Percentiles rank a stretch among this genome's conserved stretches.
These are phyloP conservation scores for Microtus agrestis DNA, from an alignment of 2,797 vertebrate species.

Conservation along the genomic window DNA sequence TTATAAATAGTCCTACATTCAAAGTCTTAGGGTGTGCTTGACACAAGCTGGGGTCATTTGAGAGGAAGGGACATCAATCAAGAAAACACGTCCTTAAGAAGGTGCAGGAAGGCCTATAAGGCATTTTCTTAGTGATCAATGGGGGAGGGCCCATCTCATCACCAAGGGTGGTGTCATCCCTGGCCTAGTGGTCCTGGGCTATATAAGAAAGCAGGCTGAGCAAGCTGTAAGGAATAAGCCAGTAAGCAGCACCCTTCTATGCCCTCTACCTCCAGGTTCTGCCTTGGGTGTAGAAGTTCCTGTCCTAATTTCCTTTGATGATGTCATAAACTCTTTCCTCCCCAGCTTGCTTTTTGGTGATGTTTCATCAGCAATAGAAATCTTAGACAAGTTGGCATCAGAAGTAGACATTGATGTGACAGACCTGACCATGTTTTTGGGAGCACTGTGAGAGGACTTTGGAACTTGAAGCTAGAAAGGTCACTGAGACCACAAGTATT, in stretches of 20 bases:
- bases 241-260: neutral
- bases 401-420: neutral
- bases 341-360: neutral
- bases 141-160: too few relatives aligned
- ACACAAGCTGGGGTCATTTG: neutral
- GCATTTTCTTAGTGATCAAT: neutral
- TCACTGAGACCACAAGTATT: too few relatives aligned
- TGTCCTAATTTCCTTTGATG: neutral
- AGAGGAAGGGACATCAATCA: neutral
- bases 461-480: too few relatives aligned
- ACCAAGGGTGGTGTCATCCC: neutral
- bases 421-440: neutral
- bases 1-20: neutral
- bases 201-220: neutral
- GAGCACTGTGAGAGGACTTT: neutral
- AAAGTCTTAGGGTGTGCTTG: too few relatives aligned
- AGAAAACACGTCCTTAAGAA: neutral
- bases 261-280: neutral
- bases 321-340: neutral
- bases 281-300: too few relatives aligned
- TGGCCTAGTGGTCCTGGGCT: neutral
- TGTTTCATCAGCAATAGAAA: neutral
- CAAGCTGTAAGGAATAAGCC: neutral
- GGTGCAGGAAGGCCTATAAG: neutral
- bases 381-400: neutral